phyloP scores from a whole-genome alignment of 2,113 vertebrate genomes.

The Pao palembangensis region DNA sequence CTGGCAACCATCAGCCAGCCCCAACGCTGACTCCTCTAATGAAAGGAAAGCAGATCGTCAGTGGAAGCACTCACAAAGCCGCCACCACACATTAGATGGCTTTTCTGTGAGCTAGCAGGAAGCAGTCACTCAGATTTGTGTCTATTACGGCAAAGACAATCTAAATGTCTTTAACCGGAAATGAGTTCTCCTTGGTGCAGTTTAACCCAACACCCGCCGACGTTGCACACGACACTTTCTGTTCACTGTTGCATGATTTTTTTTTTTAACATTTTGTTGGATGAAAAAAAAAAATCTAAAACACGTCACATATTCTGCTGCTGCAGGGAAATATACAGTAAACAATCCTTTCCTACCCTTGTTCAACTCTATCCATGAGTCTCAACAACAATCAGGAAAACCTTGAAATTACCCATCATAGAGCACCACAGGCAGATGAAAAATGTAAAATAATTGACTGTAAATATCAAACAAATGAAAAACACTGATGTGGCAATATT shows the following conservation, averaged over 20 bases:
- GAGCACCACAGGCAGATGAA: too few species aligned
- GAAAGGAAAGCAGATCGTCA: constrained; percentile 54
- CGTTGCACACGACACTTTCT: not conserved
- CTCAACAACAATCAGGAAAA: too few species aligned
- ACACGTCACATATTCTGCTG: too few species aligned
- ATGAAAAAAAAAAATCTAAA: too few species aligned
- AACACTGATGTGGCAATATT: too few species aligned
- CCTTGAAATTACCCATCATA: too few species aligned
- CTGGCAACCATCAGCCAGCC: constrained; percentile 65
- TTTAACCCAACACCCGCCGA: not conserved
- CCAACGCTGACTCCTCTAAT: constrained; percentile 41
- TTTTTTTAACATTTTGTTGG: too few species aligned
- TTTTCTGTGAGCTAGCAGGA: constrained; percentile 44
- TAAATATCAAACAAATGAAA: too few species aligned
- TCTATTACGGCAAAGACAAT: constrained; percentile 34
- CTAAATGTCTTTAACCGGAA: constrained; percentile 21
- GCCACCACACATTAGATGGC: constrained; percentile 41
- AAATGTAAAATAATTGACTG: too few species aligned
- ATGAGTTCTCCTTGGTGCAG: not conserved
- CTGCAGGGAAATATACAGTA: too few species aligned
- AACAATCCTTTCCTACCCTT: too few species aligned
- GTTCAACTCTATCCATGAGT: too few species aligned
- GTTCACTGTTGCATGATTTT: not conserved
- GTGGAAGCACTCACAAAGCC: constrained; percentile 40
- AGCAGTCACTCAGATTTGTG: constrained; percentile 29